These are phyloP conservation scores for Vicugna pacos DNA, from an alignment of 2,113 vertebrate genomes.

Conservation along the genomic window DNA sequence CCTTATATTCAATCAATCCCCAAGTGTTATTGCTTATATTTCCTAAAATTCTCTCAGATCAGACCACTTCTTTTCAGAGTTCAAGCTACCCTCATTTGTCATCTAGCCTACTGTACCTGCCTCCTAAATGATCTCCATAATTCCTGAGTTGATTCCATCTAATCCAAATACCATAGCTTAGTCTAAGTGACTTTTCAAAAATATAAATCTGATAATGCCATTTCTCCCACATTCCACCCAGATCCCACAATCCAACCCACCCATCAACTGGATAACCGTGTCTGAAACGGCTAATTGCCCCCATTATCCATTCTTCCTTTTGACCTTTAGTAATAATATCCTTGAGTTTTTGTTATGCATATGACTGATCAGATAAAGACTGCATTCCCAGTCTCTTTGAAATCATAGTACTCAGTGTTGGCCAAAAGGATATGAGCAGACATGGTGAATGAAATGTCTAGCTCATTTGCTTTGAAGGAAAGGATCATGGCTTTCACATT, in stretches of 20 bases:
- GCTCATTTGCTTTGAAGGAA: background rate
- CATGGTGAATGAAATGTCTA: background rate
- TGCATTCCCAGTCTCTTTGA: background rate
- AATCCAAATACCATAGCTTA: background rate
- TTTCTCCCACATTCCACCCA: background rate
- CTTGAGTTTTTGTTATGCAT: background rate
- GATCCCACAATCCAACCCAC: background rate
- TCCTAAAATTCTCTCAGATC: slow-evolving; percentile 2
- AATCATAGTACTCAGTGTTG: background rate
- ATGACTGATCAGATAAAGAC: background rate
- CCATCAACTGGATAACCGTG: background rate
- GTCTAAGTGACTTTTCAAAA: background rate
- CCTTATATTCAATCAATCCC: background rate
- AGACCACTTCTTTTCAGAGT: background rate
- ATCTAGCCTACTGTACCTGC: background rate
- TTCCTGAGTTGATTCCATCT: background rate
- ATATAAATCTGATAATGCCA: background rate
- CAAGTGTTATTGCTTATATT: background rate
- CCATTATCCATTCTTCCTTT: background rate
- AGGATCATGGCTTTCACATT: background rate
- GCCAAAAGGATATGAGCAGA: background rate
- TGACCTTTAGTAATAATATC: background rate
- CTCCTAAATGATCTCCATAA: background rate
- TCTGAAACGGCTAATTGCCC: background rate
- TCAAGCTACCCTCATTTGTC: background rate